Evolutionary conservation across 2,797 vertebrate genomes (phyloP).

Genomic region (Acestrorhynchus altus): DNA sequence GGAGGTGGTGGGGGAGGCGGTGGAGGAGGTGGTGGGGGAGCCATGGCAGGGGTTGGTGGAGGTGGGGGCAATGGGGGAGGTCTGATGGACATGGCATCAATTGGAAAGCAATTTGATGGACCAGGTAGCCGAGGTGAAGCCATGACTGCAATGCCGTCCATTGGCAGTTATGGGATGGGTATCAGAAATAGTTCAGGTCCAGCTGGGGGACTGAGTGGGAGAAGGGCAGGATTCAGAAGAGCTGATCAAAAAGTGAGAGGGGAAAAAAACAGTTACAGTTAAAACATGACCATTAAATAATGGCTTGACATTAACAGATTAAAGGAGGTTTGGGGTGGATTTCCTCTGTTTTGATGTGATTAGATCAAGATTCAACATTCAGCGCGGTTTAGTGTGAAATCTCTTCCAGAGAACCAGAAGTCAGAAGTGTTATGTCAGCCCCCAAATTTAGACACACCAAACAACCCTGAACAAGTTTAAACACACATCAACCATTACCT

Average conservation of each 20-base stretch:
- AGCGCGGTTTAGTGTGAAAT: no score
- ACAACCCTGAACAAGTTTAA: no score
- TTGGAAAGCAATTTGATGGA: conserved; percentile 42
- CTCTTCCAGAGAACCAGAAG: no score
- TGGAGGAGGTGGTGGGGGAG: conserved; percentile 40
- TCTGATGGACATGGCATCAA: conserved; percentile 38
- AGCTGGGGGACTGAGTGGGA: background rate
- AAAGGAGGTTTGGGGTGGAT: no score
- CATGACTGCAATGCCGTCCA: conserved; percentile 67
- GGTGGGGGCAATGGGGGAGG: conserved; percentile 50
- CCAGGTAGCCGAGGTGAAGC: background rate
- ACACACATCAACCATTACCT: no score
- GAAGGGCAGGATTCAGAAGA: background rate
- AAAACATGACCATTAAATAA: no score
- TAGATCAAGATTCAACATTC: no score
- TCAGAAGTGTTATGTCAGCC: no score
- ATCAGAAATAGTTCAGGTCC: background rate
- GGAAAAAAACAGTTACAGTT: no score
- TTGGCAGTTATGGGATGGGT: conserved; percentile 50
- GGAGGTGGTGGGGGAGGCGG: conserved; percentile 8
- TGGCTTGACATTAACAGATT: no score
- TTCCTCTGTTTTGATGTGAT: no score
- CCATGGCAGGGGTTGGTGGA: conserved; percentile 38
- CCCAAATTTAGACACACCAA: no score
- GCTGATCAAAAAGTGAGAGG: background rate